These are phyloP conservation scores for Mergus octosetaceus DNA, from an alignment of 2,797 vertebrate genomes.

Conservation along the genomic window DNA sequence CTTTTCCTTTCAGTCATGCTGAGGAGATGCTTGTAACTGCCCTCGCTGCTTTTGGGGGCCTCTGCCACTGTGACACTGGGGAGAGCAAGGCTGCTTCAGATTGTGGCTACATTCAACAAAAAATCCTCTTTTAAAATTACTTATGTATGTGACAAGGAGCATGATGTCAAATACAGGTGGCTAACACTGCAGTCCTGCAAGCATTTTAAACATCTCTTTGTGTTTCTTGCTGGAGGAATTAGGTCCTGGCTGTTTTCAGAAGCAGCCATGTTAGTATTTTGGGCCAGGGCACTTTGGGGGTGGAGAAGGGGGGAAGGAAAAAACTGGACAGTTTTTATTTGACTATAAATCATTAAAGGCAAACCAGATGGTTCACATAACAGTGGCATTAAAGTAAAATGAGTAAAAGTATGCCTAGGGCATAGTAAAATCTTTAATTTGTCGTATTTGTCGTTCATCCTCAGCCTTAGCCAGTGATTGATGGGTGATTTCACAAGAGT, in stretches of 20 bases:
- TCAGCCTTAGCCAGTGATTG: conserved; percentile 64
- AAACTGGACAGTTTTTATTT: conserved; percentile 48
- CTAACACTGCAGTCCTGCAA: background rate
- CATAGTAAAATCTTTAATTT: conserved; percentile 74
- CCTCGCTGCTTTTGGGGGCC: background rate
- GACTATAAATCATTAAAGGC: conserved; percentile 61
- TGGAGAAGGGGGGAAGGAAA: background rate
- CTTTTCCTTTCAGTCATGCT: accelerated
- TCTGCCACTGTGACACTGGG: background rate
- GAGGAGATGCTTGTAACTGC: background rate
- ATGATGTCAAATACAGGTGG: background rate
- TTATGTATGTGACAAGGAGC: background rate
- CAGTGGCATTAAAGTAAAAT: conserved; percentile 71
- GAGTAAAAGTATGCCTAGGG: conserved; percentile 65
- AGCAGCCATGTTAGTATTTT: background rate
- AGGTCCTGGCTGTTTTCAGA: background rate
- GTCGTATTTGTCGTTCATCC: conserved; percentile 59
- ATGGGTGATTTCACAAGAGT: conserved; percentile 67
- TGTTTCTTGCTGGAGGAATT: background rate
- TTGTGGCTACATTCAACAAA: background rate
- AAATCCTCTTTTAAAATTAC: background rate
- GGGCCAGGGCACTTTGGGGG: background rate
- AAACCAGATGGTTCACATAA: conserved; percentile 74
- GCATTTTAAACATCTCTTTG: background rate
- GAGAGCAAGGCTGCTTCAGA: background rate